A percentile compares a stretch with the other conserved stretches of the same genome.
phyloP scores from a whole-genome alignment of 2,888 invertebrate genomes.

The Omphaloscelis lunosa region DNA sequence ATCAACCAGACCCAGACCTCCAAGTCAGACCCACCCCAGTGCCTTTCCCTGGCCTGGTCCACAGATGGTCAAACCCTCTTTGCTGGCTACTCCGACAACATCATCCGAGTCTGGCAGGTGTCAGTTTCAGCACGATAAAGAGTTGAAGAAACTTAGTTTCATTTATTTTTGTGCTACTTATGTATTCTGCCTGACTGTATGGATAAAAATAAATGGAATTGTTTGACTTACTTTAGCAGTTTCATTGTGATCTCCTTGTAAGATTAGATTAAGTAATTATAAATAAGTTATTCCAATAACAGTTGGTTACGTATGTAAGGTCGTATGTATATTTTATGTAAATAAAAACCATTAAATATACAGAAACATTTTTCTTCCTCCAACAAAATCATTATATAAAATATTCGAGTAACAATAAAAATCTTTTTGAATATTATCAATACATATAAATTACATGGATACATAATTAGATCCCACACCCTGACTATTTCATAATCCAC shows the following conservation, averaged over 20 bases:
- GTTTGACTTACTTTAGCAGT: slow-evolving; percentile 78
- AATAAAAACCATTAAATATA: slow-evolving; percentile 77
- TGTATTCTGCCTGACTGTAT: slow-evolving; percentile 60
- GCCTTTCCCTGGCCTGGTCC: slow-evolving; percentile 99
- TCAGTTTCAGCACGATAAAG: slow-evolving; percentile 95
- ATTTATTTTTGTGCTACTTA: slow-evolving; percentile 88
- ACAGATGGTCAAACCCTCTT: slow-evolving; percentile 99
- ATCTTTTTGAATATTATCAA: slow-evolving; percentile 10
- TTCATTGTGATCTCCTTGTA: slow-evolving; percentile 86
- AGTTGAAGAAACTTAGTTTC: slow-evolving; percentile 78
- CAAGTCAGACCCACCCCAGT: slow-evolving; percentile 98
- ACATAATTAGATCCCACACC: slow-evolving; percentile 2
- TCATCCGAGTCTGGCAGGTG: slow-evolving; percentile 99
- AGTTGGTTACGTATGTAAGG: slow-evolving; percentile 62
- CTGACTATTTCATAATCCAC: not conserved
- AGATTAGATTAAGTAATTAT: slow-evolving; percentile 63
- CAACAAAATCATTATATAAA: slow-evolving; percentile 34
- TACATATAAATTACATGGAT: not conserved
- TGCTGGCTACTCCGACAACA: slow-evolving; percentile 99
- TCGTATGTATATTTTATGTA: slow-evolving; percentile 77
- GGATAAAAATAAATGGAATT: slow-evolving; percentile 90
- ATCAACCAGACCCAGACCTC: slow-evolving; percentile 93
- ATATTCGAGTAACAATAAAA: slow-evolving; percentile 46
- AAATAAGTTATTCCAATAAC: slow-evolving; percentile 55
- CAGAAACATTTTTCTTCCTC: slow-evolving; percentile 68